Percentiles rank a stretch among this genome's conserved stretches.
Evolutionary conservation across 2,888 invertebrate genomes (phyloP).

Genomic region (Cerastis leucographa): DNA sequence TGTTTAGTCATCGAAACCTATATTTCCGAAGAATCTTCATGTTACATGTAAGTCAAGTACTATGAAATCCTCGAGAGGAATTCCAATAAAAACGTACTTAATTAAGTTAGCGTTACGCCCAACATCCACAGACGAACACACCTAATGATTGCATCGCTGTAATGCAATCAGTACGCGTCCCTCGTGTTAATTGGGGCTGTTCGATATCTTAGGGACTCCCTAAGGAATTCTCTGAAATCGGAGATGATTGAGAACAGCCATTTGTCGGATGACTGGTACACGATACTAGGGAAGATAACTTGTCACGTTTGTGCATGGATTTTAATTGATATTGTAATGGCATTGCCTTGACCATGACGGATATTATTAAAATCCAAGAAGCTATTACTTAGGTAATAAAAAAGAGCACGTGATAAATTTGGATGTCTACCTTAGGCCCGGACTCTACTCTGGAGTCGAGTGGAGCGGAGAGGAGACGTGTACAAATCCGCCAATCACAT

Average conservation of each 20-base stretch:
- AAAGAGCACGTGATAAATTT: neutral
- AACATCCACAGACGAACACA: conserved; percentile 49
- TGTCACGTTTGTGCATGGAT: neutral
- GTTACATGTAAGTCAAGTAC: neutral
- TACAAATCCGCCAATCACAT: neutral
- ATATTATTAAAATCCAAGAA: neutral
- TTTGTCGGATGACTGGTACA: conserved; percentile 1
- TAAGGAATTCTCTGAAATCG: conserved; percentile 16
- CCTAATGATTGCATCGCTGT: conserved; percentile 63
- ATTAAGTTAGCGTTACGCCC: conserved; percentile 59
- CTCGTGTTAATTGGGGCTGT: conserved; percentile 44
- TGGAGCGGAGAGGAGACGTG: neutral
- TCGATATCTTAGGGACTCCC: conserved; percentile 32
- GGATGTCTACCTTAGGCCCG: neutral
- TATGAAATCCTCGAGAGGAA: neutral
- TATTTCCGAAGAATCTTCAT: neutral
- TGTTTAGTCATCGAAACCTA: neutral
- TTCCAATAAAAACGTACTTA: conserved; percentile 36
- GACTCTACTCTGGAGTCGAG: neutral
- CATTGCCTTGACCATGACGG: neutral
- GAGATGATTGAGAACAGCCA: conserved; percentile 42
- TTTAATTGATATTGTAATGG: neutral
- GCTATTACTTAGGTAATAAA: neutral
- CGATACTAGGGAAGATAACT: neutral
- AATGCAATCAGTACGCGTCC: conserved; percentile 61